phyloP scores from a whole-genome alignment of 2,113 vertebrate genomes.

The Xiphias gladius region DNA sequence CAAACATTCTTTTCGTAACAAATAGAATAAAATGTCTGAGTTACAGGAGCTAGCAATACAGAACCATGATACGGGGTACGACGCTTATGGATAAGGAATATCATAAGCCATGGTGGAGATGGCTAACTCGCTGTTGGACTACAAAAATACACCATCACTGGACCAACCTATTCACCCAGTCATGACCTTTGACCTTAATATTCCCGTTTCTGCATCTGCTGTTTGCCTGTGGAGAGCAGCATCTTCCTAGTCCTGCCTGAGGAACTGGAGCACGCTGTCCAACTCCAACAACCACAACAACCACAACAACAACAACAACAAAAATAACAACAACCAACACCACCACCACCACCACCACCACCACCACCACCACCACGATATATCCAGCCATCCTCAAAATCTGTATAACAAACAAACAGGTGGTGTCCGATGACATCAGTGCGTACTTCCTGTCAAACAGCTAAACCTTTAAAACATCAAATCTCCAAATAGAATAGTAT shows the following conservation, averaged over 20 bases:
- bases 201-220: slow-evolving; percentile 21
- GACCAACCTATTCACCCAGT: slow-evolving; percentile 24
- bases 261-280: slow-evolving; percentile 37
- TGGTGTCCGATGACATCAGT: slow-evolving; percentile 41
- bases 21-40: background rate
- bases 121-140: background rate
- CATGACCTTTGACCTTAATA: slow-evolving; percentile 38
- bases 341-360: no score
- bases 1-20: background rate
- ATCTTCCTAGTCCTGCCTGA: slow-evolving; percentile 50
- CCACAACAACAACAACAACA: no score
- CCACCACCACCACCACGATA: background rate
- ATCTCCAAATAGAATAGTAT: slow-evolving; percentile 65
- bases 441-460: slow-evolving; percentile 53
- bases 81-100: background rate
- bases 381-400: slow-evolving; percentile 31
- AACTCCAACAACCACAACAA: slow-evolving; percentile 41
- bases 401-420: slow-evolving; percentile 50
- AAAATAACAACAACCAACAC: no score
- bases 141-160: slow-evolving; percentile 23
- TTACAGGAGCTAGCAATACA: background rate
- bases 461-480: slow-evolving; percentile 56
- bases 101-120: background rate
- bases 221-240: slow-evolving; percentile 49
- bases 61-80: background rate